Percentiles rank a stretch among this genome's conserved stretches.
phyloP scores from a whole-genome alignment of 2,797 vertebrate species.

The Aldrovandia affinis region DNA sequence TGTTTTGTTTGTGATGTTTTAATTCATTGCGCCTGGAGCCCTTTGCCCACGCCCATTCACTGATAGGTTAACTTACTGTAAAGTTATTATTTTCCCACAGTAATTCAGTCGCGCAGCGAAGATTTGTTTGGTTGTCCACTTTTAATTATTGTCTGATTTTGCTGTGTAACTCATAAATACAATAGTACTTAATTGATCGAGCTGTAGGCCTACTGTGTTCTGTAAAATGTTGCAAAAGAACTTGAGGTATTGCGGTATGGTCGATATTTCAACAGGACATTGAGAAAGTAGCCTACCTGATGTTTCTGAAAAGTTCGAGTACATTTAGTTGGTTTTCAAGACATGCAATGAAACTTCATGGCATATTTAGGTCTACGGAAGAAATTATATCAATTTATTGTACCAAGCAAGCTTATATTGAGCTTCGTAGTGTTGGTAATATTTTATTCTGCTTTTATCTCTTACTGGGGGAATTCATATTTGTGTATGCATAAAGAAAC shows the following conservation, averaged over 20 bases:
- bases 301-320: not conserved
- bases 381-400: not conserved
- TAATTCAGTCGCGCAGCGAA: not conserved
- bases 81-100: not conserved
- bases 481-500: not conserved
- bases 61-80: not conserved
- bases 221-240: too few relatives aligned
- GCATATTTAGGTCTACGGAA: not conserved
- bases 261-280: not conserved
- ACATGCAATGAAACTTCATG: not conserved
- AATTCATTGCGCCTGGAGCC: not conserved
- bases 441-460: not conserved
- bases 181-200: not conserved
- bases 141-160: not conserved
- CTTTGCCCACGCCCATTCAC: not conserved
- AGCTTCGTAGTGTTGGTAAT: not conserved
- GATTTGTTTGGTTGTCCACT: not conserved
- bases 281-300: not conserved
- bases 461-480: not conserved
- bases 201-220: too few relatives aligned
- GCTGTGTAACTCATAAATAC: not conserved
- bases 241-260: too few relatives aligned
- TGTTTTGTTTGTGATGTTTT: not conserved
- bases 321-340: too few relatives aligned
- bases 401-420: not conserved